Evolutionary conservation across 2,888 invertebrate species (phyloP).

Genomic region (Merodon equestris): DNA sequence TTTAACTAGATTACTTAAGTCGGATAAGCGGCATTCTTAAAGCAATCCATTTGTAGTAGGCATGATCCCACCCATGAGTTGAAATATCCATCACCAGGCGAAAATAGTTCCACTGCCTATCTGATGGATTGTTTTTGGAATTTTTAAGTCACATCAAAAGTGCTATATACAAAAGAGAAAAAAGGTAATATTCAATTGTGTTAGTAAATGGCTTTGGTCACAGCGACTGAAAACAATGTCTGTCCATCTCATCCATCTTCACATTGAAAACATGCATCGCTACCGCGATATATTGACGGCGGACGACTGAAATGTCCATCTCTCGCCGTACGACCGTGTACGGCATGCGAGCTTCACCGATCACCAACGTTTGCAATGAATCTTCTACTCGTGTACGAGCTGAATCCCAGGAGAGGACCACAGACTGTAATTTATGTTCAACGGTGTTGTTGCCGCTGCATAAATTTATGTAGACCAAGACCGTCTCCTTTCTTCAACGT

Average conservation of each 20-base stretch:
- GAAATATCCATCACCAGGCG: too few species aligned
- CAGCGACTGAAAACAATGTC: conserved; percentile 22
- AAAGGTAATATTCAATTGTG: conserved; percentile 43
- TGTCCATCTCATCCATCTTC: conserved; percentile 57
- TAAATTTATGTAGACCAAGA: conserved; percentile 61
- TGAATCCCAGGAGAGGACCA: conserved; percentile 52
- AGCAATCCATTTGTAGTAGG: too few species aligned
- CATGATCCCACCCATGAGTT: too few species aligned
- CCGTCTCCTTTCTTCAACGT: conserved; percentile 44
- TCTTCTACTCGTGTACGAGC: conserved; percentile 41
- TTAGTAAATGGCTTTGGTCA: conserved; percentile 46
- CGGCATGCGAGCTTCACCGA: conserved; percentile 65
- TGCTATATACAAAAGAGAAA: too few species aligned
- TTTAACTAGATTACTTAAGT: too few species aligned
- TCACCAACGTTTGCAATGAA: conserved; percentile 64
- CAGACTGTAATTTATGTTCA: conserved; percentile 67
- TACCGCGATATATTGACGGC: conserved; percentile 59
- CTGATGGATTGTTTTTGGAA: too few species aligned
- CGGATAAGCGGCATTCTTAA: too few species aligned
- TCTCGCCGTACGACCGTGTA: conserved; percentile 34
- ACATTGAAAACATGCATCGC: conserved; percentile 37
- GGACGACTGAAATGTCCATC: conserved; percentile 53
- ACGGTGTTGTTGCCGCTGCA: conserved; percentile 68
- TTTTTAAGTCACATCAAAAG: too few species aligned
- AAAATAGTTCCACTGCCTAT: too few species aligned